Conservation (phyloP, 2,113 vertebrate genomes). For the Elephantulus edwardii region DNA sequence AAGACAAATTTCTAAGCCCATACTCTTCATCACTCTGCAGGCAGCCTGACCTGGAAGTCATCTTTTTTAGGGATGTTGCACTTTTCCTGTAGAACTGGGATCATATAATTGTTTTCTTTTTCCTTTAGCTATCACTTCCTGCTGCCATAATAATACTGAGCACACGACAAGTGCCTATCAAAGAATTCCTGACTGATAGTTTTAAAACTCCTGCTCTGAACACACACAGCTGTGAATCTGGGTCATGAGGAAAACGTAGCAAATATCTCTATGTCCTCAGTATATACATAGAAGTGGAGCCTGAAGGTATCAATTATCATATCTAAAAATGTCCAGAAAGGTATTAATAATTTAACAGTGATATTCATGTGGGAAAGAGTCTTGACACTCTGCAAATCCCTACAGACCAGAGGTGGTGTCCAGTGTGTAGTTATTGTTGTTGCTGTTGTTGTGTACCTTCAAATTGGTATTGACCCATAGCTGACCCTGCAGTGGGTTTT, state of each 20-base stretch:
- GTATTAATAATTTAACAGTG: constrained; percentile 62
- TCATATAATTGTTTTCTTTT: not conserved
- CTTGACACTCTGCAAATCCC: not conserved
- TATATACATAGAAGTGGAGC: constrained; percentile 15
- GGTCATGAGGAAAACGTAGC: constrained; percentile 38
- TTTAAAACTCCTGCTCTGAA: not conserved
- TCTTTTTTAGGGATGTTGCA: not conserved
- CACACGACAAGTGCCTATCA: constrained; percentile 18
- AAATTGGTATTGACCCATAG: too few species aligned
- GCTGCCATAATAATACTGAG: not conserved
- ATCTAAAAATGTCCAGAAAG: constrained; percentile 62
- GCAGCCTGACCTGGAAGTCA: not conserved
- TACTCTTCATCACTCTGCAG: not conserved
- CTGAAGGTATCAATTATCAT: constrained; percentile 55
- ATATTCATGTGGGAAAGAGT: not conserved
- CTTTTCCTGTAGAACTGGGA: not conserved
- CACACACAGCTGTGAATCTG: constrained; percentile 40
- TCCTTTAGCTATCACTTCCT: not conserved
- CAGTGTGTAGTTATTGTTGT: too few species aligned
- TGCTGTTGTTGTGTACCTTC: too few species aligned
- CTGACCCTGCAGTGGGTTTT: too few species aligned
- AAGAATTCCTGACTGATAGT: constrained; percentile 41
- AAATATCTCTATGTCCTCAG: constrained; percentile 32
- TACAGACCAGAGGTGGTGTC: not conserved
- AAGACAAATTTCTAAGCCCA: not conserved